Percentiles rank a stretch among this genome's conserved stretches.
phyloP scores from a whole-genome alignment of 2,797 vertebrate species.

The Pangasius mekongensis region DNA sequence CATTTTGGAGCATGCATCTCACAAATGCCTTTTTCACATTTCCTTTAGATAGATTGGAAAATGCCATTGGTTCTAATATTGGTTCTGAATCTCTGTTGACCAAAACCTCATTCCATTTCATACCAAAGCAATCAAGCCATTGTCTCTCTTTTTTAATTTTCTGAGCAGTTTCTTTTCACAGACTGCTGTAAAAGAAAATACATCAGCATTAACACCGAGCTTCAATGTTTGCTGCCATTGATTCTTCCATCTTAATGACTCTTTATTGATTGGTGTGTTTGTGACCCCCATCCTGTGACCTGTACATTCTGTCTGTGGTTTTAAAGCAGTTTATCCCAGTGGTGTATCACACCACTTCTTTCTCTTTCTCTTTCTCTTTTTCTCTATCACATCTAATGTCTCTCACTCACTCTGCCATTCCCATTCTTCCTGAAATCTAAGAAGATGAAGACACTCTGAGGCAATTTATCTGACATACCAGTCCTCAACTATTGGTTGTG shows the following conservation, averaged over 20 bases:
- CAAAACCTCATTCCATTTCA: conserved; percentile 48
- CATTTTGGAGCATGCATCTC: not conserved
- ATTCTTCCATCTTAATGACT: conserved; percentile 61
- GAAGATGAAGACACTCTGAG: conserved; percentile 33
- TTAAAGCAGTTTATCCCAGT: conserved; percentile 51
- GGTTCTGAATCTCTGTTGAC: not conserved
- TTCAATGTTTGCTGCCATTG: conserved; percentile 49
- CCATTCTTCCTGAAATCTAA: conserved; percentile 32
- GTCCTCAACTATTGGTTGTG: conserved; percentile 29
- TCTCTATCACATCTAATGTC: not conserved
- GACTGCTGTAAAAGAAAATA: conserved; percentile 50
- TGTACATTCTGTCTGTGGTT: conserved; percentile 48
- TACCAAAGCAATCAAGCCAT: conserved; percentile 48
- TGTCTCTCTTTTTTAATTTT: conserved; percentile 55
- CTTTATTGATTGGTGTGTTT: conserved; percentile 58
- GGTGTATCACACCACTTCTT: conserved; percentile 31
- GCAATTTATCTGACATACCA: conserved; percentile 51
- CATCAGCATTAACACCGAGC: conserved; percentile 54
- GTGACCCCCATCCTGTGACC: conserved; percentile 56
- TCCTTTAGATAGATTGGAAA: not conserved
- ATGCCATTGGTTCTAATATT: not conserved
- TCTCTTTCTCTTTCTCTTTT: conserved; percentile 1
- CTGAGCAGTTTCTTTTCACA: conserved; percentile 37
- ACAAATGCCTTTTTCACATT: not conserved
- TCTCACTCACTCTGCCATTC: conserved; percentile 8